Percentiles rank a stretch among this genome's conserved stretches.
Evolutionary conservation across 1,140 invertebrate species (phyloP).

Genomic region (Sarcophaga bullata): DNA sequence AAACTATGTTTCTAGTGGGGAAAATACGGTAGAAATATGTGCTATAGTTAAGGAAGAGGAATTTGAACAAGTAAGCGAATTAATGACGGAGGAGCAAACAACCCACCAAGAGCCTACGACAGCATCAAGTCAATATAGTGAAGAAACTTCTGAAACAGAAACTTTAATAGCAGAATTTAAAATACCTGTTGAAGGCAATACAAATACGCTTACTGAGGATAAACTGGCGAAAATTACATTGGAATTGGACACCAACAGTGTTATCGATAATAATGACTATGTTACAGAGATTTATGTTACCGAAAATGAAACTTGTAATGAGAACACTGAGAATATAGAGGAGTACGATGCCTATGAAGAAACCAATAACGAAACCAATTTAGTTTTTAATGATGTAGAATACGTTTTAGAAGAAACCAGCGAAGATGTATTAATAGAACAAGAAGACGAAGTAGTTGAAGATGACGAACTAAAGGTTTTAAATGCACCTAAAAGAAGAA

Average conservation of each 20-base stretch:
- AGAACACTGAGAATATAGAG: neutral
- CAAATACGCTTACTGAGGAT: no score
- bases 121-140: no score
- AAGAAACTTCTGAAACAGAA: no score
- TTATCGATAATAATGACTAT: constrained; percentile 26
- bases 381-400: neutral
- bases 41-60: no score
- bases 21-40: constrained; percentile 14
- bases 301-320: neutral
- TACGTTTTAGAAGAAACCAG: neutral
- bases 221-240: neutral
- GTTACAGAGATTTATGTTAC: constrained; percentile 19
- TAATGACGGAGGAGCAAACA: no score
- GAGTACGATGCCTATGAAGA: neutral
- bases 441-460: neutral
- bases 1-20: neutral
- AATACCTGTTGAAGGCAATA: no score
- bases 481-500: neutral
- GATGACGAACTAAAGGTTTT: neutral
- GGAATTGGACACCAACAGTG: neutral
- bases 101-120: no score
- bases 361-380: neutral
- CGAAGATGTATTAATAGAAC: neutral
- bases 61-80: no score
- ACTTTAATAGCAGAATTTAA: no score